Percentiles rank a stretch among this genome's conserved stretches.
phyloP scores from a whole-genome alignment of 2,113 vertebrate species.

The Peromyscus polionotus region DNA sequence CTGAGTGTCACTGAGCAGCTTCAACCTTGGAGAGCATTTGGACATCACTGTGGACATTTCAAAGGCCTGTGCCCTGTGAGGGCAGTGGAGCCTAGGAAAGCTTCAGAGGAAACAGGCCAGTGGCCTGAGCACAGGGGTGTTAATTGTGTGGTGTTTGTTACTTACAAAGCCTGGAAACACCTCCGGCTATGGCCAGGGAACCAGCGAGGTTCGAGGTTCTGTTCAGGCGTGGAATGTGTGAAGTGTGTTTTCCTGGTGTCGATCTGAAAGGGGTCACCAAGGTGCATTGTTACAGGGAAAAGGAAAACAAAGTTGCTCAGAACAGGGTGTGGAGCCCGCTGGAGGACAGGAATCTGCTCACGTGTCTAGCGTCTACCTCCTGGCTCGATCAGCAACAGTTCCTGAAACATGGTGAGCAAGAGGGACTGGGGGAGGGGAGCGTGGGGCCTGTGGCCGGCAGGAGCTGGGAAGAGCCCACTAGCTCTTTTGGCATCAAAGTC shows the following conservation, averaged over 20 bases:
- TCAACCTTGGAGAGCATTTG: background rate
- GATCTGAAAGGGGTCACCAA: conserved; percentile 15
- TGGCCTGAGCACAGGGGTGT: rapidly evolving
- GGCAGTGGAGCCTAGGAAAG: background rate
- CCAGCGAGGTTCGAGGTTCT: background rate
- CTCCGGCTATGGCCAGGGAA: background rate
- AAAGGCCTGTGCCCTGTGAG: background rate
- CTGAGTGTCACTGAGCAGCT: background rate
- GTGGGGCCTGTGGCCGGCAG: rapidly evolving
- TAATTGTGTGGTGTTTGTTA: background rate
- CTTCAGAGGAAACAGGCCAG: background rate
- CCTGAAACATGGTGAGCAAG: background rate
- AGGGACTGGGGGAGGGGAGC: background rate
- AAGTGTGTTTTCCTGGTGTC: conserved; percentile 39
- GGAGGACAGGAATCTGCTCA: background rate
- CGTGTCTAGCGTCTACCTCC: background rate
- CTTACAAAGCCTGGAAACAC: background rate
- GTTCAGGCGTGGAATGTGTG: background rate
- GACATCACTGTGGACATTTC: background rate
- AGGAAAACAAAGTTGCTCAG: background rate
- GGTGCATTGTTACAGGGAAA: background rate
- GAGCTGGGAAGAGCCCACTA: background rate
- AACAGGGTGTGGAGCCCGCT: background rate
- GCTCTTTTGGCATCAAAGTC: background rate
- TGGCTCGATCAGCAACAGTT: background rate